Conservation (phyloP, 2,113 vertebrate genomes). For the Acrocephalus kingi region DNA sequence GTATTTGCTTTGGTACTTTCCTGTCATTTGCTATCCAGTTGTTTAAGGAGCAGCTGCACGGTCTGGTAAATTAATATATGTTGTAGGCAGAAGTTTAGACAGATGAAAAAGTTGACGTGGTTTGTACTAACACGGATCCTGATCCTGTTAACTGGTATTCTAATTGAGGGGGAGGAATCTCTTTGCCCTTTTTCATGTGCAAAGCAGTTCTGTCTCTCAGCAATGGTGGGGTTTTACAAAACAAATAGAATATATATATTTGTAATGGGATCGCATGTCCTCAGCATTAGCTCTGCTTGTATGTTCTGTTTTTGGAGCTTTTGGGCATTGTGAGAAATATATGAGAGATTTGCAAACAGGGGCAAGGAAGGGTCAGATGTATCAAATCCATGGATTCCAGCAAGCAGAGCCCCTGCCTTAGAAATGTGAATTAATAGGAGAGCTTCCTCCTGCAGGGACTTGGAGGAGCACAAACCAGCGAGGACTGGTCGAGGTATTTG, state of each 20-base stretch:
- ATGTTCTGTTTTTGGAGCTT: constrained; percentile 66
- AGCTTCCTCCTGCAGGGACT: background rate
- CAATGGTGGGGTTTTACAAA: constrained; percentile 19
- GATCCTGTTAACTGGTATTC: constrained; percentile 51
- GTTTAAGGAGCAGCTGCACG: constrained; percentile 64
- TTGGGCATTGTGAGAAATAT: constrained; percentile 64
- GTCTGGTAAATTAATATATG: constrained; percentile 61
- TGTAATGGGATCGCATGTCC: constrained; percentile 37
- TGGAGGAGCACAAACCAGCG: background rate
- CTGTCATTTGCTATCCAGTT: constrained; percentile 51
- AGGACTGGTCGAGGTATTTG: constrained; percentile 1
- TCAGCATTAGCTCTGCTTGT: constrained; percentile 57
- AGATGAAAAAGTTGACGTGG: constrained; percentile 30
- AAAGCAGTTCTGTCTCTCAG: background rate
- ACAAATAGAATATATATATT: background rate
- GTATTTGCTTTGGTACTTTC: constrained; percentile 54
- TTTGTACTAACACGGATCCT: constrained; percentile 48
- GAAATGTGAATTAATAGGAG: constrained; percentile 47
- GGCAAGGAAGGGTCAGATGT: constrained; percentile 69
- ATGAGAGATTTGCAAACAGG: constrained; percentile 71
- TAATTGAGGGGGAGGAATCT: constrained; percentile 8
- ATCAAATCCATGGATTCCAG: constrained; percentile 62
- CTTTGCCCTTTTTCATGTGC: constrained; percentile 15
- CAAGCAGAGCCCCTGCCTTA: constrained; percentile 21
- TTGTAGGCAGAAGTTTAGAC: constrained; percentile 55